Evolutionary conservation across 2,888 invertebrate species (phyloP).

Genomic region (Drosophila macrothrix): DNA sequence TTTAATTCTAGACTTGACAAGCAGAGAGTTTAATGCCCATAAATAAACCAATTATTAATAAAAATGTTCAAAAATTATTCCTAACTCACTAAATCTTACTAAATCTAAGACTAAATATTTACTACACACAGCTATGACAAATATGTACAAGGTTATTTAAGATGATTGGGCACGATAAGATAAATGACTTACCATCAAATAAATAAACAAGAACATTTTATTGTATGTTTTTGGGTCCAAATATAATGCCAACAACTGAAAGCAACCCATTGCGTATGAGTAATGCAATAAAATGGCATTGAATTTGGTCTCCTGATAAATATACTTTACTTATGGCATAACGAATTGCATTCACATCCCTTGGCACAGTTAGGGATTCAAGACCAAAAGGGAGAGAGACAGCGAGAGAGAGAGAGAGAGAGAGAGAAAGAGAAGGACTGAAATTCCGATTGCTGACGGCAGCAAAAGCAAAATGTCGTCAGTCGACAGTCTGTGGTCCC

Average conservation of each 20-base stretch:
- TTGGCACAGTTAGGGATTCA: slow-evolving; percentile 36
- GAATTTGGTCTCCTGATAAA: slow-evolving; percentile 18
- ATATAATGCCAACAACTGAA: not conserved
- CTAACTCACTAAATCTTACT: not conserved
- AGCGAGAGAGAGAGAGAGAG: not conserved
- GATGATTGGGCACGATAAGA: slow-evolving; percentile 24
- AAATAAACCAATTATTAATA: slow-evolving; percentile 9
- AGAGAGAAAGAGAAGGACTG: not conserved
- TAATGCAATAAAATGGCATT: slow-evolving; percentile 3
- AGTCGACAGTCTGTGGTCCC: slow-evolving; percentile 23
- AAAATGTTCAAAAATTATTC: not conserved
- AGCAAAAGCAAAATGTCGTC: slow-evolving; percentile 14
- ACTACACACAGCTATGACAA: not conserved
- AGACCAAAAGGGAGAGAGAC: slow-evolving; percentile 11
- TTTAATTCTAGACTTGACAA: no score
- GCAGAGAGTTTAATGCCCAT: not conserved
- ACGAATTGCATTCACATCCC: slow-evolving; percentile 48
- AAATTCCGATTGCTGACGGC: slow-evolving; percentile 54
- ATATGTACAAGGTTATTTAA: slow-evolving; percentile 29
- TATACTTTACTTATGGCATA: slow-evolving; percentile 21
- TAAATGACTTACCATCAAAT: slow-evolving; percentile 11
- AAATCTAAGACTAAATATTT: not conserved
- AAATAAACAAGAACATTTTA: not conserved
- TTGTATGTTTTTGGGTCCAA: not conserved
- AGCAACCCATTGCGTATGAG: slow-evolving; percentile 9